Evolutionary conservation across 2,797 vertebrate species (phyloP).

Genomic region (Antennarius maculatus): DNA sequence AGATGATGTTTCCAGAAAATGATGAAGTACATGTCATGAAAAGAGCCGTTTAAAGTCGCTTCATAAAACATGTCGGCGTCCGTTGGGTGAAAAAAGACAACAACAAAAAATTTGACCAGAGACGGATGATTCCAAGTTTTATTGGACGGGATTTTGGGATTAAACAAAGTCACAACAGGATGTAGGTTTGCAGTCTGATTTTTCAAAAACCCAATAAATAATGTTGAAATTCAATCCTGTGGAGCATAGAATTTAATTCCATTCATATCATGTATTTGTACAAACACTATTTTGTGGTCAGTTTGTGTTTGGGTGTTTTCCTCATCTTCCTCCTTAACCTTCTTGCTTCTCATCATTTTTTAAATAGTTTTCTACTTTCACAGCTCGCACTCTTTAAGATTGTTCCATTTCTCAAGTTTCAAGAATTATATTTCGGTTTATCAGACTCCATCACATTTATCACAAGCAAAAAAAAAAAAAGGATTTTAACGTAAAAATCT

Average conservation of each 20-base stretch:
- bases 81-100: background rate
- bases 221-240: conserved; percentile 1
- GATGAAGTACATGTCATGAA: background rate
- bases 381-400: conserved; percentile 39
- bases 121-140: conserved; percentile 69
- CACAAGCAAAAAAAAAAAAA: conserved; percentile 13
- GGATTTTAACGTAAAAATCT: background rate
- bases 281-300: background rate
- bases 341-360: conserved; percentile 6
- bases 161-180: conserved; percentile 59
- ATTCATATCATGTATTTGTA: conserved; percentile 1
- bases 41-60: background rate
- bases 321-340: background rate
- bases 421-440: conserved; percentile 15
- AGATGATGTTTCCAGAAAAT: conserved; percentile 13
- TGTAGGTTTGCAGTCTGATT: conserved; percentile 25
- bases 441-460: conserved; percentile 17
- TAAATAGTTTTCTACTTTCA: conserved; percentile 26
- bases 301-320: conserved; percentile 30
- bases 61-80: background rate
- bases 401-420: conserved; percentile 26
- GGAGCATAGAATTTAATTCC: background rate
- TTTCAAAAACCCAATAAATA: conserved; percentile 8
- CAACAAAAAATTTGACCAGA: conserved; percentile 35
- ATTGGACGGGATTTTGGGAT: conserved; percentile 50